A percentile compares a stretch with the other conserved stretches of the same genome.
Conservation (phyloP, 2,888 invertebrate species). For the Latrodectus hesperus region DNA sequence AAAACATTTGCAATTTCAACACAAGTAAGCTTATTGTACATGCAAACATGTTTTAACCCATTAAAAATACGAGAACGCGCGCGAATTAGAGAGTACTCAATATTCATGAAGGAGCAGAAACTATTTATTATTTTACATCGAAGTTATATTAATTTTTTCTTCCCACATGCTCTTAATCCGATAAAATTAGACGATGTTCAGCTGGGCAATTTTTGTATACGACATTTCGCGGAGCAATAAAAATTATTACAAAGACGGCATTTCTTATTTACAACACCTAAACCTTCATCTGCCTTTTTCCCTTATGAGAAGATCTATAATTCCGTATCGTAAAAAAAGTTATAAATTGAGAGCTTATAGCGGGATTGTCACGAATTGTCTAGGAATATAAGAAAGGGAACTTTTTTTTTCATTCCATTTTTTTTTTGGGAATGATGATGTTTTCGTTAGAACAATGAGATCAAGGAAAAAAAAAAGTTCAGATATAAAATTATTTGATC, state of each 20-base stretch:
- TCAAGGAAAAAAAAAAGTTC: not conserved
- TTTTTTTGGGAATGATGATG: not conserved
- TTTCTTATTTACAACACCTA: slow-evolving; percentile 4
- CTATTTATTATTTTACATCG: too few species aligned
- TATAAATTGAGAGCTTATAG: not conserved
- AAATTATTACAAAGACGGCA: slow-evolving; percentile 13
- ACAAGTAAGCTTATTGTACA: too few species aligned
- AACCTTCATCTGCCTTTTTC: not conserved
- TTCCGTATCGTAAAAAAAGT: slow-evolving; percentile 17
- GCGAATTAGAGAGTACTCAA: too few species aligned
- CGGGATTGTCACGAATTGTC: slow-evolving; percentile 44
- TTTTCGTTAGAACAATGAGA: not conserved
- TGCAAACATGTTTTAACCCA: too few species aligned
- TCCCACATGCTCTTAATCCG: not conserved
- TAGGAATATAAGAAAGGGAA: not conserved
- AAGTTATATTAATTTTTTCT: too few species aligned
- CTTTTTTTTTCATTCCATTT: slow-evolving; percentile 5
- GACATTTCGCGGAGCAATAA: slow-evolving; percentile 10
- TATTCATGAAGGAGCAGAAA: too few species aligned
- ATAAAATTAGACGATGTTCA: slow-evolving; percentile 14
- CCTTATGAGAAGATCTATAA: not conserved
- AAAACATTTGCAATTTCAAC: too few species aligned
- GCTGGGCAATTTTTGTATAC: slow-evolving; percentile 19
- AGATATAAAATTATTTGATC: not conserved
- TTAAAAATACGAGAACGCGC: too few species aligned